A percentile compares a stretch with the other conserved stretches of the same genome.
Conservation (phyloP, 2,888 invertebrate species). For the Phoenoteleia sp. region DNA sequence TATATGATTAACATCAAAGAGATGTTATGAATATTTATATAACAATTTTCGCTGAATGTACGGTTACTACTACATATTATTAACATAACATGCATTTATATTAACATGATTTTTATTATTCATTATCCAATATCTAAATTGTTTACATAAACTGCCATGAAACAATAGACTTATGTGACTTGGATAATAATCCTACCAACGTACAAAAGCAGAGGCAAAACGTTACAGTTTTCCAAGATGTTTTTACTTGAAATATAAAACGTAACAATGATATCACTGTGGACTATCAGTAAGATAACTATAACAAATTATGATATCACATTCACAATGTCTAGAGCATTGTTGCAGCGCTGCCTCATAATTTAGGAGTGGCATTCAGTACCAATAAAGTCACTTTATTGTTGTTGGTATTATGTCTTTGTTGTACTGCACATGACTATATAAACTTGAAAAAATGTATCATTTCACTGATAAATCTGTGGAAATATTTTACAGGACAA, state of each 20-base stretch:
- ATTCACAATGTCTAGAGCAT: slow-evolving; percentile 1
- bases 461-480: background rate
- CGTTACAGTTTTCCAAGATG: slow-evolving; percentile 33
- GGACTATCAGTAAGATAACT: slow-evolving; percentile 25
- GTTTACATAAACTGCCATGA: background rate
- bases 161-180: too few relatives aligned
- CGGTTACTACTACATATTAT: too few relatives aligned
- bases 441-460: background rate
- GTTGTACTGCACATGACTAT: background rate
- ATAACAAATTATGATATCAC: slow-evolving; percentile 42
- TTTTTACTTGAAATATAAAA: background rate
- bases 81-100: too few relatives aligned
- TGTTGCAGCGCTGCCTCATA: slow-evolving; percentile 18
- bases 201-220: slow-evolving; percentile 3
- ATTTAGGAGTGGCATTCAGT: slow-evolving; percentile 30
- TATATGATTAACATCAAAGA: too few relatives aligned
- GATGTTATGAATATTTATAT: too few relatives aligned
- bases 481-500: too few relatives aligned
- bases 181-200: background rate
- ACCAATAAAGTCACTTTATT: slow-evolving; percentile 10
- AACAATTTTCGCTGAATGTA: too few relatives aligned
- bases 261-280: slow-evolving; percentile 29
- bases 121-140: background rate
- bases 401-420: background rate
- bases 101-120: too few relatives aligned